phyloP scores from a whole-genome alignment of 35 echinoderm and acorn worm species.

The Lytechinus variegatus region DNA sequence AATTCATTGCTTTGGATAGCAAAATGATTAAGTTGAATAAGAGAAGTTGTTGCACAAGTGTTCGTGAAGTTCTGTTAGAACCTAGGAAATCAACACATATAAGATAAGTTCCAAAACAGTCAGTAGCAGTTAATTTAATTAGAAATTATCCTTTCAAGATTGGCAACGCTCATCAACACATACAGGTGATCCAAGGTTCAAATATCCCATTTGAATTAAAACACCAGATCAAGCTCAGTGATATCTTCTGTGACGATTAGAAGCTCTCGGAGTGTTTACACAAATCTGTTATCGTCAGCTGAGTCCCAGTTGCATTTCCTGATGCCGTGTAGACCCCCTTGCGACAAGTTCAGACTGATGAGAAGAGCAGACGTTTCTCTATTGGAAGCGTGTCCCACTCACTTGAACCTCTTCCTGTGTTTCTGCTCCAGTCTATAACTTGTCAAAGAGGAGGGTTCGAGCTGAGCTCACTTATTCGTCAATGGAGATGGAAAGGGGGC shows the following conservation, averaged over 20 bases:
- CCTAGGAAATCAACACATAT: background rate
- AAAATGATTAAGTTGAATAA: background rate
- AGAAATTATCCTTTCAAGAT: background rate
- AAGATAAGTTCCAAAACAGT: background rate
- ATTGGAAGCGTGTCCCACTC: background rate
- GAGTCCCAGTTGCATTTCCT: background rate
- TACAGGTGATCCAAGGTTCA: conserved; percentile 1
- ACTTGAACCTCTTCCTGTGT: background rate
- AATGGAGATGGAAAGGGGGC: background rate
- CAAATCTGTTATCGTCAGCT: background rate
- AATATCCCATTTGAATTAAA: background rate
- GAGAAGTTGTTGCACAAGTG: background rate
- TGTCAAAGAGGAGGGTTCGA: background rate
- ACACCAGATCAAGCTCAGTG: background rate
- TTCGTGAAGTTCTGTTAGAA: background rate
- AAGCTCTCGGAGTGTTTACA: background rate
- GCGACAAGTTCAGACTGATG: background rate
- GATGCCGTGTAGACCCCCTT: background rate
- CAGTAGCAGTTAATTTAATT: background rate
- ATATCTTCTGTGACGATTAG: background rate
- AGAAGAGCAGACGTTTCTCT: background rate
- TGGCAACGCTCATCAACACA: background rate
- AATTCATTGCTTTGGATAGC: background rate
- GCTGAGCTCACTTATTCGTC: conserved; percentile 8
- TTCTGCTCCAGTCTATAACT: background rate